Conservation (phyloP, 2,888 invertebrate species). For the Lydus trimaculatus region DNA sequence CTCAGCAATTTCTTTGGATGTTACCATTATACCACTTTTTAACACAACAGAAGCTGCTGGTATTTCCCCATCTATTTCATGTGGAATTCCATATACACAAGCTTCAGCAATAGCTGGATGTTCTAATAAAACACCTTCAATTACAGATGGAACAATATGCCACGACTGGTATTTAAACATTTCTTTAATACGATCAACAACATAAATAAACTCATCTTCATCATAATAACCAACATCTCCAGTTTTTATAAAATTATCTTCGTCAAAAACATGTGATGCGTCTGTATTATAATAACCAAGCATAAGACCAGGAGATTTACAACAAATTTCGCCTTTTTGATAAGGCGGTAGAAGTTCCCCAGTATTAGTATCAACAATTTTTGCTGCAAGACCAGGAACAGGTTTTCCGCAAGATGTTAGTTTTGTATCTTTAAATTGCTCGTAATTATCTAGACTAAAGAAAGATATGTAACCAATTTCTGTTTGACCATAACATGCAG, state of each 20-base stretch:
- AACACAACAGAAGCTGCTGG: conserved; percentile 43
- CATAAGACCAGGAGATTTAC: conserved; percentile 54
- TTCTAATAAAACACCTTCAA: conserved; percentile 42
- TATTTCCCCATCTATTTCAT: conserved; percentile 44
- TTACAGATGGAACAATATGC: conserved; percentile 56
- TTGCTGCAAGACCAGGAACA: conserved; percentile 12
- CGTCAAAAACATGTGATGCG: conserved; percentile 57
- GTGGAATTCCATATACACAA: conserved; percentile 44
- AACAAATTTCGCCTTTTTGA: conserved; percentile 62
- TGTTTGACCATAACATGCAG: conserved; percentile 58
- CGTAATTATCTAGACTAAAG: conserved; percentile 22
- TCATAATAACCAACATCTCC: conserved; percentile 64
- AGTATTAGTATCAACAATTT: conserved; percentile 42
- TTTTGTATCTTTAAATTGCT: conserved; percentile 15
- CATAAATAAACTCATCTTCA: conserved; percentile 59
- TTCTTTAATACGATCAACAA: conserved; percentile 62
- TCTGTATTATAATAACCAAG: conserved; percentile 61
- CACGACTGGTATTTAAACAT: conserved; percentile 61
- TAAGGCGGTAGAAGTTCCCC: conserved; percentile 52
- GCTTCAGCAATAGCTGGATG: conserved; percentile 47
- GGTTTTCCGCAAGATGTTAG: conserved; percentile 27
- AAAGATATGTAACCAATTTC: conserved; percentile 50
- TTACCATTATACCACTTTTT: conserved; percentile 11
- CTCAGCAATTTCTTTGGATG: conserved; percentile 35
- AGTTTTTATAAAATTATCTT: conserved; percentile 61